Base-by-base conservation (phyloP, 2,797 vertebrate species). In the Enteromius unitaeniatus region DNA sequence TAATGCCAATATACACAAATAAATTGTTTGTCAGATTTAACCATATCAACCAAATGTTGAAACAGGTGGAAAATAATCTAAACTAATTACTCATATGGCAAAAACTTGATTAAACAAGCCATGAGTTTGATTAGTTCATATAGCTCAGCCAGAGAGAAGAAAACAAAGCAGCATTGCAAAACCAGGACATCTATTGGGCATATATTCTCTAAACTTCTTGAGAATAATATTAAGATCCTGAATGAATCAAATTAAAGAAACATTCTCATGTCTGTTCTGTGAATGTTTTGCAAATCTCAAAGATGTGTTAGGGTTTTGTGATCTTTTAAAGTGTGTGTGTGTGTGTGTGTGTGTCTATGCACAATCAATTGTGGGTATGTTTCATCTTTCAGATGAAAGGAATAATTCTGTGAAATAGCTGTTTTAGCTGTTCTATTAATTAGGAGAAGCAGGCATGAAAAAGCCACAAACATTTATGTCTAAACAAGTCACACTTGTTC, bases 401-500 rank as follows among this genome's bases (percentile, higher is more conserved):
- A 62, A 28, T 19, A 15, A 0, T 28, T 62, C 37, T 21, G 75
- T 26, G 23, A 64, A 78, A 28, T 60, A 19, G 23, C 37, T 28
- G 58, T 3, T 42, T 60, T 26, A 40, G 53, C 74, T 45, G 21
- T 62, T 78, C 28, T 47, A 31, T 28, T 62, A 45, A 78, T 78
- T n/a, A 64, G 45, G 26, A 28, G 23, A 28, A 77, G 2, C 42
- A 31, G 76, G 40, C 40, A 47, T 3, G 42, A 47, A 42, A 65
- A 65, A 49, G 1, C 42, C 26, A 51, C 26, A 73, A 15, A 49
- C 17, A 1, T 34, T 49, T 67, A 65, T 78, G 19, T 3, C 49
- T 34, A 51, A 73, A 73, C 47, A 73, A 51, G 17, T 67, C 62
- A 11, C 21, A 26, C 65, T 79, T 34, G 62, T 67, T 67, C 31